Conservation (phyloP, 2,113 vertebrate species). For the Anarrhichthys ocellatus region DNA sequence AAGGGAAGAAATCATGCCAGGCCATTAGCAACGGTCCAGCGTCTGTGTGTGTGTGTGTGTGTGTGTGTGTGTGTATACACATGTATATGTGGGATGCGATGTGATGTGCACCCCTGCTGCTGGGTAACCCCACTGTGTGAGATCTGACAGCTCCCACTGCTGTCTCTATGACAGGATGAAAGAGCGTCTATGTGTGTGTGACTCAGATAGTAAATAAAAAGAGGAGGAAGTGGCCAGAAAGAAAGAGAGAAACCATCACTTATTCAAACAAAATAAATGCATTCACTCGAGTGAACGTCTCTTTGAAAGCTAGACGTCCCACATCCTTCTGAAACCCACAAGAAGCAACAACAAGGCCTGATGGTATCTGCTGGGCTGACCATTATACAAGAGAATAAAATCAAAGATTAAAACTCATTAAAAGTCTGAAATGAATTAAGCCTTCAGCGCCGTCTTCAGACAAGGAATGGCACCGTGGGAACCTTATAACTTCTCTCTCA, state of each 20-base stretch:
- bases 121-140: slow-evolving; percentile 67
- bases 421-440: slow-evolving; percentile 46
- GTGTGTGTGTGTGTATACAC: background rate
- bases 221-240: slow-evolving; percentile 47
- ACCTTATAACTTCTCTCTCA: background rate
- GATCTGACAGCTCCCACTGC: slow-evolving; percentile 70
- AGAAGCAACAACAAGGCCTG: slow-evolving; percentile 10
- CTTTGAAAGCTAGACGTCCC: slow-evolving; percentile 31
- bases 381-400: slow-evolving; percentile 29
- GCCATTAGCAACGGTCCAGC: slow-evolving; percentile 36
- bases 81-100: slow-evolving; percentile 44
- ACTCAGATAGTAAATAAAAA: slow-evolving; percentile 51
- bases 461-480: slow-evolving; percentile 14
- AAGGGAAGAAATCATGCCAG: slow-evolving; percentile 24
- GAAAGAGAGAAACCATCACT: slow-evolving; percentile 37
- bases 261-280: slow-evolving; percentile 35
- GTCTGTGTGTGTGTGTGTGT: slow-evolving; percentile 6
- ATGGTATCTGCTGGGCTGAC: slow-evolving; percentile 39
- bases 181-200: slow-evolving; percentile 45
- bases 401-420: slow-evolving; percentile 50
- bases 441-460: slow-evolving; percentile 37
- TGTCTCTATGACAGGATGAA: slow-evolving; percentile 58
- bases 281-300: slow-evolving; percentile 35
- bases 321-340: slow-evolving; percentile 39
- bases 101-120: slow-evolving; percentile 52